Base-by-base conservation (phyloP, 2,888 invertebrate species). In the Hemithea aestivaria region DNA sequence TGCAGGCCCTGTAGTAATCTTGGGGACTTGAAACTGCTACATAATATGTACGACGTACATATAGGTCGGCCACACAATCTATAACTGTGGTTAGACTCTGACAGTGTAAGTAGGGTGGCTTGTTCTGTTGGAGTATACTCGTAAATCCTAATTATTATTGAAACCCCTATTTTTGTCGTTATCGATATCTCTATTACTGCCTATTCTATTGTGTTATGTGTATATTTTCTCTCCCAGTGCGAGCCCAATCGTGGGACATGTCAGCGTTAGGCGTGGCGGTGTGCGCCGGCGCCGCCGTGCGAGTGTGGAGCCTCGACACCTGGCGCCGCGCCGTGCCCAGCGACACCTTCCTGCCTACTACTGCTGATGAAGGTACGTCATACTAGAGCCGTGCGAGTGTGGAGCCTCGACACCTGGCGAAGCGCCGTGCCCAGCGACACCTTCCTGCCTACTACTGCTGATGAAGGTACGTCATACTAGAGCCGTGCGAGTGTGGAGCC, bases 241-340 rank as follows among this genome's bases (percentile, higher is more conserved):
- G 96, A 7, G 94, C 97, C 7, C 92, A 93, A 37, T 90, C 94
- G 70, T 90, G 93, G 59, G 98, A 99, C 77, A 95, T 97, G 56
- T 96, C 97, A 0, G 94, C 97, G 0, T 88, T 99, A 53, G 99
- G 99, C 11, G 97, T 92, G 21, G 98, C 97, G 1, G 94, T 98
- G 88, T 96, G 94, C 20, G 98, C 98, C 5, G 96, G 95, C 6
- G 88, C 90, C 36, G 95, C 96, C 0, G 90, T 90, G 27, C 94
- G 93, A 16, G 78, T 73, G 43, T 87, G 88, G 87, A 57, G 67
- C 41, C 29, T 51, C 0, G 76, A 77, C 4, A 43, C 52, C 7
- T 81, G 78, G 76, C 53, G 64, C 1, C 62, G 62, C 27, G 82
- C 88, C 12, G 89, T 92, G 0, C 89, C 90, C 26, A 90, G 89